These are phyloP conservation scores for Anolis carolinensis DNA, from an alignment of 2,113 vertebrate species.

Conservation along the genomic window DNA sequence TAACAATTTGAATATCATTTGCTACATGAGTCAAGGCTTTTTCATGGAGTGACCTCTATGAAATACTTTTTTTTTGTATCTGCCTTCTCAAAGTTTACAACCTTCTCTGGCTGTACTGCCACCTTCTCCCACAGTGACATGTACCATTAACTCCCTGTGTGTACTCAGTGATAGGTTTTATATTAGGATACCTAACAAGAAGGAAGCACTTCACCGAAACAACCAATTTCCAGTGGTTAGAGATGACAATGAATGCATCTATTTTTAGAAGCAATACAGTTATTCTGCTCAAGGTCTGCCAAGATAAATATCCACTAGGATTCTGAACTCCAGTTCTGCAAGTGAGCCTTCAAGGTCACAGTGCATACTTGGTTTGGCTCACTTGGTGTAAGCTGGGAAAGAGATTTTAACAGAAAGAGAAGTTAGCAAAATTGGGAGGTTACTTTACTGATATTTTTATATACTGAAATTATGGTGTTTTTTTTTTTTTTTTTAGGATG, in stretches of 20 bases:
- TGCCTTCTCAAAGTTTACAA: not conserved
- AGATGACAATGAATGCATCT: not conserved
- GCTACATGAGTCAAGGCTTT: no score
- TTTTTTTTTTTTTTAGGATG: constrained; percentile 83
- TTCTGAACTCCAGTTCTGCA: not conserved
- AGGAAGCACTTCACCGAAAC: not conserved
- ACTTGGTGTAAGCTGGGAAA: not conserved
- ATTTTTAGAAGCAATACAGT: not conserved
- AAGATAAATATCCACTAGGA: not conserved
- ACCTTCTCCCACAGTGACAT: not conserved
- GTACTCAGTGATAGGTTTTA: not conserved
- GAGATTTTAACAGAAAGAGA: not conserved
- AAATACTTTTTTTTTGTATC: no score
- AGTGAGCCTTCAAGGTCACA: not conserved
- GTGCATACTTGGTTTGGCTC: not conserved
- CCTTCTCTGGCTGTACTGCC: not conserved
- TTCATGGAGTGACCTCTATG: no score
- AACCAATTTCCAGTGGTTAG: not conserved
- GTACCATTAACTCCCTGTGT: not conserved
- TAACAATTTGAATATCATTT: no score
- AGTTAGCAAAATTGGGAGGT: not conserved
- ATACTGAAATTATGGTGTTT: not conserved
- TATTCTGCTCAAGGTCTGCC: not conserved
- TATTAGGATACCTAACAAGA: not conserved
- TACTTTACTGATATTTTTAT: not conserved